Conservation (phyloP, 1,140 invertebrate genomes). For the Eriocheir sinensis region DNA sequence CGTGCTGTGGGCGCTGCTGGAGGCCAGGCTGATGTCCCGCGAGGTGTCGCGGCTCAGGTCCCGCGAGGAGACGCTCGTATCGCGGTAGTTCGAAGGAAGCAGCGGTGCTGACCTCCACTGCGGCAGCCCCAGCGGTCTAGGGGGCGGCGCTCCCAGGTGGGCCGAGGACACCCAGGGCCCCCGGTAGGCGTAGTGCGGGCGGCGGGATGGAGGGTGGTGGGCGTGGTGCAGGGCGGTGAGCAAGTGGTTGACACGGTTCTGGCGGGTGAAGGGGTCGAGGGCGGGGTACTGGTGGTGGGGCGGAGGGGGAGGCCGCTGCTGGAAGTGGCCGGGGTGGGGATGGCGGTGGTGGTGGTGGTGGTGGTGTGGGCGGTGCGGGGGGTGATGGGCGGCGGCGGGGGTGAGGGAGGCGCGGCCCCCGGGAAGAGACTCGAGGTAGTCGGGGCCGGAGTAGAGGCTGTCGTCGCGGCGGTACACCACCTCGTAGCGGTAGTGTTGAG, state of each 20-base stretch:
- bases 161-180: conserved; percentile 65
- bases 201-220: conserved; percentile 55
- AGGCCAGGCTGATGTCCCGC: conserved; percentile 76
- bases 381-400: conserved; percentile 49
- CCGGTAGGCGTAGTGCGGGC: conserved; percentile 53
- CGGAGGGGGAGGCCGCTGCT: conserved; percentile 48
- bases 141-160: conserved; percentile 61
- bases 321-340: conserved; percentile 44
- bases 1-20: conserved; percentile 77
- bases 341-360: conserved; percentile 50
- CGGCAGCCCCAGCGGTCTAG: conserved; percentile 5
- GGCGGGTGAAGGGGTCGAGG: conserved; percentile 64
- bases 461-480: conserved; percentile 80
- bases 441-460: conserved; percentile 76
- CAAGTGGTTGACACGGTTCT: conserved; percentile 76
- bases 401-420: conserved; percentile 71
- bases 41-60: conserved; percentile 78
- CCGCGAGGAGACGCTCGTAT: conserved; percentile 75
- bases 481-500: conserved; percentile 80
- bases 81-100: conserved; percentile 44
- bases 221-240: conserved; percentile 67
- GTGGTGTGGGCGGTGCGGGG: conserved; percentile 43
- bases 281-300: conserved; percentile 56
- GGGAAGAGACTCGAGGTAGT: conserved; percentile 78
- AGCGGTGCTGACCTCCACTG: conserved; percentile 58